Evolutionary conservation across 1,140 invertebrate species (phyloP).

Genomic region (Caerostris darwini): DNA sequence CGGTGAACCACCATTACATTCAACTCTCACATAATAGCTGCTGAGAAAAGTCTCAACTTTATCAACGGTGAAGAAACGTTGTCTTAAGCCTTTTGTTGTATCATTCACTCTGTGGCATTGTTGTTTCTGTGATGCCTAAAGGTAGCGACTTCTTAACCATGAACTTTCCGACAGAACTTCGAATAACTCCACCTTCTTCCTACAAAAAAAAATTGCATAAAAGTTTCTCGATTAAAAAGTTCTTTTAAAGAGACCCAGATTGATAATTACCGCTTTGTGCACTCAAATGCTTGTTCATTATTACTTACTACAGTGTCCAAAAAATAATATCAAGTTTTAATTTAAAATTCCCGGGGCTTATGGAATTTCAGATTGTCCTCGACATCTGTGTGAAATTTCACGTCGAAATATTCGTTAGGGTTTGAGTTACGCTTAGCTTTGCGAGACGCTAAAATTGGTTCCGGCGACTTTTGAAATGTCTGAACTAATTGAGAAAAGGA

Average conservation of each 20-base stretch:
- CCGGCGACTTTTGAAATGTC: too few relatives aligned
- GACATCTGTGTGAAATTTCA: too few relatives aligned
- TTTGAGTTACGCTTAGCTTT: too few relatives aligned
- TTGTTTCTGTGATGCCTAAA: not conserved
- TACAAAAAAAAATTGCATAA: not conserved
- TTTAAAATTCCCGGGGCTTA: too few relatives aligned
- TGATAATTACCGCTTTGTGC: not conserved
- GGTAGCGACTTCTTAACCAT: not conserved
- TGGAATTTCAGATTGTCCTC: too few relatives aligned
- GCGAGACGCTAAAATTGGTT: too few relatives aligned
- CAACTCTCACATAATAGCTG: not conserved
- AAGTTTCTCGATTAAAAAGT: not conserved
- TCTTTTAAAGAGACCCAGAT: not conserved
- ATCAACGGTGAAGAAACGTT: not conserved
- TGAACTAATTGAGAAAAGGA: too few relatives aligned
- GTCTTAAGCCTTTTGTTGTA: not conserved
- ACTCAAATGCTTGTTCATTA: not conserved
- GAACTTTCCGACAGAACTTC: not conserved
- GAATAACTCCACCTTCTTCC: not conserved
- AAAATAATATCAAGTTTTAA: too few relatives aligned
- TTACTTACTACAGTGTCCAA: not conserved
- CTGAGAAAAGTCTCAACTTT: not conserved
- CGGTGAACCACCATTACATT: not conserved
- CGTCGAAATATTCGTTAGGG: too few relatives aligned
- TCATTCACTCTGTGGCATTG: not conserved